Evolutionary conservation across 1,140 invertebrate species (phyloP).

Genomic region (Babylonia areolata): DNA sequence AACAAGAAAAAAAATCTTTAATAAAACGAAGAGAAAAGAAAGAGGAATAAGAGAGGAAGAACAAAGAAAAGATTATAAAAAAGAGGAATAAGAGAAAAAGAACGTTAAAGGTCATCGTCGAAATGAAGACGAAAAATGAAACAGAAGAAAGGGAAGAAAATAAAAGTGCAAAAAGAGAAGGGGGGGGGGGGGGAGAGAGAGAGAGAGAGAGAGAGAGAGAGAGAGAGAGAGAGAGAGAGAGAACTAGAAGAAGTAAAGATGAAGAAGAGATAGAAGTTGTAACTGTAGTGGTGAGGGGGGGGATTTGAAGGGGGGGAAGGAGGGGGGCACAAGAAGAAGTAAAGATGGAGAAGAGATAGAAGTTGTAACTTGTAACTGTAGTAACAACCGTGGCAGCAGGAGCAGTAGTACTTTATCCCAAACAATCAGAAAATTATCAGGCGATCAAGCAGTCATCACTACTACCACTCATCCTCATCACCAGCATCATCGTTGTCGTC

Average conservation of each 20-base stretch:
- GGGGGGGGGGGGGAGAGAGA: background rate
- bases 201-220: background rate
- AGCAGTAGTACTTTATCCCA: too few relatives aligned
- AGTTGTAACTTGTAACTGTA: too few relatives aligned
- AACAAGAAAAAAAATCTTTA: background rate
- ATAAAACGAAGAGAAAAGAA: background rate
- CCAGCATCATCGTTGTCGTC: background rate
- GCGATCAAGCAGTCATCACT: too few relatives aligned
- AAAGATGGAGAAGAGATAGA: background rate
- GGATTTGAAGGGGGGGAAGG: background rate
- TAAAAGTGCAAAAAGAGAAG: background rate
- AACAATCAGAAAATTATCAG: too few relatives aligned
- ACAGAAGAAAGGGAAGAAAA: background rate
- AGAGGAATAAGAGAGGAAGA: background rate
- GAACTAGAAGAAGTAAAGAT: background rate
- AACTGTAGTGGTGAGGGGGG: too few relatives aligned
- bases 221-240: background rate
- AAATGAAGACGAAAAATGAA: background rate
- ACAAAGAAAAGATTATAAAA: background rate
- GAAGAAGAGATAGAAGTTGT: background rate
- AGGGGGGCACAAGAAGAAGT: background rate
- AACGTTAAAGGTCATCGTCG: background rate
- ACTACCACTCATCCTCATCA: too few relatives aligned
- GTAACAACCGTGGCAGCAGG: too few relatives aligned
- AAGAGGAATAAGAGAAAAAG: background rate